phyloP scores from a whole-genome alignment of 2,888 invertebrate species.

The Dorcus parallelipipedus region DNA sequence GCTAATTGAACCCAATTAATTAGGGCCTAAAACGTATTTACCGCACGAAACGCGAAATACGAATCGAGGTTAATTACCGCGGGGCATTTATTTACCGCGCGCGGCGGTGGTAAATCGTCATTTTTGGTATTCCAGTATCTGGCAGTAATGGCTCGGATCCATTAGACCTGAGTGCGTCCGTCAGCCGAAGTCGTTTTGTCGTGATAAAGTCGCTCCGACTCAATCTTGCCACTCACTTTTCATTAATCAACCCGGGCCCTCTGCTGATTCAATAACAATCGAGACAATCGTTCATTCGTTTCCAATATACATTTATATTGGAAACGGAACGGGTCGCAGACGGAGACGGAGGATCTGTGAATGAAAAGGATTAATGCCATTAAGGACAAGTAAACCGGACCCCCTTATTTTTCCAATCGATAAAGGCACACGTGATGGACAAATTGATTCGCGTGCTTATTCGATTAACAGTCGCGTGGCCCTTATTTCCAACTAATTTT shows the following conservation, averaged over 20 bases:
- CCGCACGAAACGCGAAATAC: not conserved
- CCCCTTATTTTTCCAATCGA: not conserved
- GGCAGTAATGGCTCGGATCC: not conserved
- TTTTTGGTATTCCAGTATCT: conserved; percentile 2
- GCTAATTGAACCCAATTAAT: conserved; percentile 1
- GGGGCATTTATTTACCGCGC: not conserved
- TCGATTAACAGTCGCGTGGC: too few species aligned
- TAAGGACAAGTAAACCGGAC: not conserved
- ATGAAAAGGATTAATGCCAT: conserved; percentile 1
- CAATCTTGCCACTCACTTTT: conserved; percentile 15
- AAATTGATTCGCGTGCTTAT: too few species aligned
- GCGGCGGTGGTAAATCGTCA: not conserved
- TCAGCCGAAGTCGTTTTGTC: not conserved
- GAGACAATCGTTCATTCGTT: conserved; percentile 34
- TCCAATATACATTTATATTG: conserved; percentile 39
- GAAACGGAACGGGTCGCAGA: not conserved
- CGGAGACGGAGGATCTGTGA: not conserved
- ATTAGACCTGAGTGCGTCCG: conserved; percentile 1
- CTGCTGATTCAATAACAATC: conserved; percentile 19
- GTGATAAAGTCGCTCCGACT: conserved; percentile 12
- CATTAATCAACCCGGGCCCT: conserved; percentile 11
- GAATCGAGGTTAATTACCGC: not conserved
- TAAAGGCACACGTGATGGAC: not conserved
- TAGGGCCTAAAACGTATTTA: not conserved
- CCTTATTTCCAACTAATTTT: too few species aligned